Evolutionary conservation across 2,797 vertebrate genomes (phyloP).

Genomic region (Melanogrammus aeglefinus): DNA sequence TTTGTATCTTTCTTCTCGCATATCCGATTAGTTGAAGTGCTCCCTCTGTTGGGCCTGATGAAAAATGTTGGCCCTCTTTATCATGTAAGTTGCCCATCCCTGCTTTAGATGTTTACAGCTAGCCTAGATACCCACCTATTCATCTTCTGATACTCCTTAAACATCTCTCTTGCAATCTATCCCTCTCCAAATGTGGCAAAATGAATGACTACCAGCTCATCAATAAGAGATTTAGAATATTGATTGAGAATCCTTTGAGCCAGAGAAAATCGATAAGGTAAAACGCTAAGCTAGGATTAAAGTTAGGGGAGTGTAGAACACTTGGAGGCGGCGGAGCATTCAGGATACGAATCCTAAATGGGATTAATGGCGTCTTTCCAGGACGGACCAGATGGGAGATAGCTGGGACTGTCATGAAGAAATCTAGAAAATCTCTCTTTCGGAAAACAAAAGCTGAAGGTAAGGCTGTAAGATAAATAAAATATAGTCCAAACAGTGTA

Average conservation of each 20-base stretch:
- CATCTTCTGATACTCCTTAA: not conserved
- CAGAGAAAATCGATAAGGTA: not conserved
- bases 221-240: not conserved
- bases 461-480: too few relatives aligned
- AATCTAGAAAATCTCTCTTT: too few relatives aligned
- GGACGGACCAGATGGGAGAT: not conserved
- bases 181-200: not conserved
- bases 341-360: not conserved
- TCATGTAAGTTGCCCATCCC: too few relatives aligned
- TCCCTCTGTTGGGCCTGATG: too few relatives aligned
- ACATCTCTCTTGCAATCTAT: too few relatives aligned
- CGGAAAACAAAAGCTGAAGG: too few relatives aligned
- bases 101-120: not conserved
- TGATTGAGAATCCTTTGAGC: not conserved
- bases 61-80: too few relatives aligned
- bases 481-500: too few relatives aligned
- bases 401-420: not conserved
- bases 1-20: too few relatives aligned
- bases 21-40: too few relatives aligned
- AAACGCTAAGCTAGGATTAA: not conserved
- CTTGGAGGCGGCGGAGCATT: not conserved
- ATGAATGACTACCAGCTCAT: not conserved
- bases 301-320: not conserved
- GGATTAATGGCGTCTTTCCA: too few relatives aligned
- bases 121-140: not conserved